Base-by-base conservation (phyloP, 2,113 vertebrate species). In the Urocitellus parryii region DNA sequence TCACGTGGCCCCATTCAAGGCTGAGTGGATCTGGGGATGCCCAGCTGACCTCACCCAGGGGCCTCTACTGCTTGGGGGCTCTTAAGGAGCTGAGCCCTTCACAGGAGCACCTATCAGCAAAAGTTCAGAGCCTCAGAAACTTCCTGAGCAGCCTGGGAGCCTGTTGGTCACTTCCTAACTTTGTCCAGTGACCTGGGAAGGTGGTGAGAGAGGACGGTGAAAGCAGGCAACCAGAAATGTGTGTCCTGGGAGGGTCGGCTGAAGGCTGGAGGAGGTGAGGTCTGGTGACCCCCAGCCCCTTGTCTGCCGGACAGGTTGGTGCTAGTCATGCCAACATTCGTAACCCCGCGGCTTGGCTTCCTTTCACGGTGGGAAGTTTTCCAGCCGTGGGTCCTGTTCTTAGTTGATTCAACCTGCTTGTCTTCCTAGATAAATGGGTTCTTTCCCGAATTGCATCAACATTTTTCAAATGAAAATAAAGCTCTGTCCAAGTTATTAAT, bases 341-440 rank as follows among this genome's bases (percentile, higher is more conserved):
- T 77, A 88, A 91, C 10, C 42, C 18, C 14, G 0, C 16, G 84
- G n/a, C 74, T 92, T 74, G 51, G 88, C 90, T 93, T 91, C 91
- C 73, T 77, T 94, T 63, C 77, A 70, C 32, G 97, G 81, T 22
- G 79, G 88, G 91, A 97, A 85, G 76, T 78, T 91, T 37, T 88
- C n/a, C 13, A 25, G 67, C 79, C 61, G 0, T 37, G 32, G 79
- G 74, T 42, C 58, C 4, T 76, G 18, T 61, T 88, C 80, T 39
- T 91, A 95, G 70, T 96, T 92, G 86, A 78, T 83, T 96, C 83
- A 94, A 24, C 82, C 53, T 80, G 90, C 45, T 94, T 90, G 6
- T 87, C 39, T 88, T 94, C 73, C 51, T 14, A 92, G 95, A 73
- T 51, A 83, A 96, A 58, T 84, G 72, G 88, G 74, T 91, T 97